Evolutionary conservation across 1,140 invertebrate genomes (phyloP), one percentile per base, ranked within the genome.

Genomic region (Himalopsyche phryganea): DNA sequence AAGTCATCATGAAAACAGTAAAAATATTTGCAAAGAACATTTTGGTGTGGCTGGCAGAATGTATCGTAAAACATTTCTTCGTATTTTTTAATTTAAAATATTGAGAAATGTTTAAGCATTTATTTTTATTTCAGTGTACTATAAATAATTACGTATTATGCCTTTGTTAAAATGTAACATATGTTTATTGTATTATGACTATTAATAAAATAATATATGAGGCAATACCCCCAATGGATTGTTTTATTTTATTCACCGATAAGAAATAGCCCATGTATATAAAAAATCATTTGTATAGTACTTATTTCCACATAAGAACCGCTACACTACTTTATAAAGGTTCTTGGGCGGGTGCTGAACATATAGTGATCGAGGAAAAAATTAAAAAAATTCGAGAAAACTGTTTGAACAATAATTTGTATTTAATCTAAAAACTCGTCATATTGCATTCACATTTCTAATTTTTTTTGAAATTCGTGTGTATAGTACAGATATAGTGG

Each of bases 41-140:
- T 54, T 58, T 58, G 60, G 42, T 53, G 40, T 62, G 60, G 60
- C 60, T 62, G 60, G 60, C 60, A 55, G 54, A 54, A 58, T 58
- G 55, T 62, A 54, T 42, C 23, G 11, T 28, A n/a, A 46, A 45
- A 45, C 15, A 14, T 15, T 45, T 10, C 17, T 17, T 45, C 4
- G 18, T 17, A 6, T 3, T 19, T 45, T 45, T 15, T 19, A 19
- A 38, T 20, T 40, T 19, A 54, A 35, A 33, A 28, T 54, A 54
- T 52, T 35, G 11, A 6, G 40, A 45, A 45, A 45, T 45, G 18
- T 40, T 40, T 40, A 11, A 11, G 15, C 11, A 13, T 13, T 6
- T 40, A 40, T 13, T n/a, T 13, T 40, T 15, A 40, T 15, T 40
- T n/a, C 3, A 6, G 11, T 40, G n/a, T 40, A 13, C n/a, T 13